Percentiles rank a stretch among this genome's conserved stretches.
Evolutionary conservation across 2,797 vertebrate genomes (phyloP).

Genomic region (Darevskia nairensis): DNA sequence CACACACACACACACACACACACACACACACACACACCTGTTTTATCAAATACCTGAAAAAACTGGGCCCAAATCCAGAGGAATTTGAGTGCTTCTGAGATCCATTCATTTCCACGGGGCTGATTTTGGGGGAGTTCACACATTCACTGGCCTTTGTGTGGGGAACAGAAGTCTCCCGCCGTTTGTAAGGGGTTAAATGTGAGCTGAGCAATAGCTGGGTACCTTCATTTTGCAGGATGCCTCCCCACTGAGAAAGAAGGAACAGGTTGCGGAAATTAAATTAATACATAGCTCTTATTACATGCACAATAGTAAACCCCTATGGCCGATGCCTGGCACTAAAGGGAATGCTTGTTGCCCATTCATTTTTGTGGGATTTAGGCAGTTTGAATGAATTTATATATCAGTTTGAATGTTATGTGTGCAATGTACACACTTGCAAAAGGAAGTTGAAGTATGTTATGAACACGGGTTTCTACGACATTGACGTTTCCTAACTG

Average conservation of each 20-base stretch:
- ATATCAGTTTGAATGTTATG: no score
- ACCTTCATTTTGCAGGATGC: neutral
- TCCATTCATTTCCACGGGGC: neutral
- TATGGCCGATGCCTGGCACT: neutral
- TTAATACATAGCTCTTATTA: neutral
- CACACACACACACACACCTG: neutral
- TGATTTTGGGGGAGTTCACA: neutral
- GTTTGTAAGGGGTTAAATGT: neutral
- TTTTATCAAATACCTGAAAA: conserved; percentile 30
- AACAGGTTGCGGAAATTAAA: neutral
- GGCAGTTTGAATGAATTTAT: neutral
- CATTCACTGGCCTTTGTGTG: neutral
- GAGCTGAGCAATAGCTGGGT: neutral
- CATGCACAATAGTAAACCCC: no score
- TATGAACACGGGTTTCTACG: no score
- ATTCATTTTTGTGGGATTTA: neutral
- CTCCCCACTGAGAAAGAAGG: neutral
- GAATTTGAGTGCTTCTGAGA: neutral
- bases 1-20: neutral
- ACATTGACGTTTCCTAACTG: no score
- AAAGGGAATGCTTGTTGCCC: neutral
- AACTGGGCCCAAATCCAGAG: neutral
- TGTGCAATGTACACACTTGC: no score
- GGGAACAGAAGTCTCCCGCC: neutral
- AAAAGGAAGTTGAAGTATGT: no score